Base-by-base conservation (phyloP, 2,888 invertebrate species). In the Rutpela maculata region DNA sequence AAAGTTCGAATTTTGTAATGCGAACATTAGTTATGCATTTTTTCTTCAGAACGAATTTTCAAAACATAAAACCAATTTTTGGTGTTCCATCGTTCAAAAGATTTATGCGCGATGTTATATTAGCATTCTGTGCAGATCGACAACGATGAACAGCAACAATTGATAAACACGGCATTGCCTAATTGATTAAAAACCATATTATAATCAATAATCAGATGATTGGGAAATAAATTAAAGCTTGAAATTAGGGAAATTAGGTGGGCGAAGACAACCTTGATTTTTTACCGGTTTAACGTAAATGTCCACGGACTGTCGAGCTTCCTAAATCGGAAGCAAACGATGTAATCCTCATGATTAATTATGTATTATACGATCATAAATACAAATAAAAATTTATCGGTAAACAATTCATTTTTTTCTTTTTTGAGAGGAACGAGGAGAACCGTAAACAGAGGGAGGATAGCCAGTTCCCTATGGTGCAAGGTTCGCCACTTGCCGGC, bases 271-370 rank as follows among this genome's bases (percentile, higher is more conserved):
- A 60, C 60, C 60, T 60, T 60, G 60, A 31, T 50, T 50, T 60
- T 65, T 35, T 63, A 63, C 63, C 63, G 63, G 43, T 65, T 43
- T 43, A n/a, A 63, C n/a, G 62, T 31, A 62, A 60, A 63, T 63
- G 10, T 6, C 26, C 31, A 62, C 62, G n/a, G 10, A 3, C 35
- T 62, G n/a, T 26, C 26, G 5, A 26, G 15, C 22, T 11, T 31
- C 62, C 22, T 43, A 65, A 18, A 19, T 65, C 65, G 19, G 22
- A 65, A 22, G 19, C 65, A 43, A 65, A 15, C 43, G 38, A 65
- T 65, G 62, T n/a, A 31, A 15, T 35, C 17, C 11, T 43, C 18
- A 43, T 7, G n/a, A 65, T 43, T 43, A 50, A 65, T 43, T 38
- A 65, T 38, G 26, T 65, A 26, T 63, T 7, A 0, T 31, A 38